phyloP scores from a whole-genome alignment of 2,888 invertebrate species.

The Drosophila neotestacea region DNA sequence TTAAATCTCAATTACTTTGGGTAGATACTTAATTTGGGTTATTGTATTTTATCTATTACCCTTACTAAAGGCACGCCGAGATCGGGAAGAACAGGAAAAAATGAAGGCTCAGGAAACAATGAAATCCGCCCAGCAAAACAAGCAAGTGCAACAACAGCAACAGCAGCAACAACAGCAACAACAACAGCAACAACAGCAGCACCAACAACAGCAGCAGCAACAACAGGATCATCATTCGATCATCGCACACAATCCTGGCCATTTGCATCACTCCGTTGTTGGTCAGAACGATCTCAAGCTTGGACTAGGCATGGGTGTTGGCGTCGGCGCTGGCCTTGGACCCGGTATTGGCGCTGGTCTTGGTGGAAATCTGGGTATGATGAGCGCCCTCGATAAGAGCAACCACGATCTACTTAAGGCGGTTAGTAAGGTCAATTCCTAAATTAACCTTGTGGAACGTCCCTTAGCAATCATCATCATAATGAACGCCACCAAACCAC shows the following conservation, averaged over 20 bases:
- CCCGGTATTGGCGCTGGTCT: slow-evolving; percentile 82
- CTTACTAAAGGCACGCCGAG: slow-evolving; percentile 89
- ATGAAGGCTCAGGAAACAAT: slow-evolving; percentile 96
- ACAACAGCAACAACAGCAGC: slow-evolving; percentile 79
- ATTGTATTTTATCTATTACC: background rate
- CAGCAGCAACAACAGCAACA: slow-evolving; percentile 83
- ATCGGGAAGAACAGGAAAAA: slow-evolving; percentile 95
- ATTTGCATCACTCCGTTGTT: slow-evolving; percentile 85
- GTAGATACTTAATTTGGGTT: slow-evolving; percentile 7
- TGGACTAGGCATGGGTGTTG: slow-evolving; percentile 84
- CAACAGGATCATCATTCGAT: slow-evolving; percentile 84
- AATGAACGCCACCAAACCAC: slow-evolving; percentile 25
- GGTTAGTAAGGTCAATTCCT: slow-evolving; percentile 86
- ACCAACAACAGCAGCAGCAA: slow-evolving; percentile 82
- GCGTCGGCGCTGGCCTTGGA: slow-evolving; percentile 80
- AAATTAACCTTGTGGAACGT: slow-evolving; percentile 68
- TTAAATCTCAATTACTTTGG: background rate
- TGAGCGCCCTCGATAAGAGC: slow-evolving; percentile 85
- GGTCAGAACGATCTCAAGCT: slow-evolving; percentile 85
- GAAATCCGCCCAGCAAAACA: slow-evolving; percentile 93
- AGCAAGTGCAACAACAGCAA: slow-evolving; percentile 86
- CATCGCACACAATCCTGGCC: slow-evolving; percentile 85
- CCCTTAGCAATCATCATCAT: slow-evolving; percentile 4
- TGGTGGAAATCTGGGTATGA: slow-evolving; percentile 85
- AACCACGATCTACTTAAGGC: slow-evolving; percentile 85